Evolutionary conservation across 2,797 vertebrate genomes (phyloP), one percentile per base, ranked within the genome.

Genomic region (Tokudaia muenninki): DNA sequence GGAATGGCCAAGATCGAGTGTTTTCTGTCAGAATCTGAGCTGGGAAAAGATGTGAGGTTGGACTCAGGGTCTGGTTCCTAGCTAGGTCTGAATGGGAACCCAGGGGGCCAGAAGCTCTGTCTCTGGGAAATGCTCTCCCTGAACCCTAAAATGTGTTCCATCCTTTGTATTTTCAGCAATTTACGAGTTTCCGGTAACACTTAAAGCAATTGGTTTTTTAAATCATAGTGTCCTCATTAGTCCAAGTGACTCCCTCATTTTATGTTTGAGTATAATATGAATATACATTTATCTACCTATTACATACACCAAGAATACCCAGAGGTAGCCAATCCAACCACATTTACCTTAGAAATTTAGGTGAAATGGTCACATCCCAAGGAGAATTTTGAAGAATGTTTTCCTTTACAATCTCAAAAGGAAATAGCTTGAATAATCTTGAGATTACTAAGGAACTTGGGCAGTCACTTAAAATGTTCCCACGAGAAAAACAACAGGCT

Each of bases 401-500:
- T 31, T 90, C 88, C 72, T 84, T 94, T 95, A 72, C 47, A 84
- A 80, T 61, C 78, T 91, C 65, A 88, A 90, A 93, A 92, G 86
- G 34, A 93, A 94, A 96, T 55, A 61, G 65, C 72, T 63, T 57
- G 19, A 83, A 78, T 47, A 87, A 4, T 90, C 72, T 81, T 86
- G 70, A 11, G 70, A 88, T 91, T 87, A 65, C 57, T 86, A 92
- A 92, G 80, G 67, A 90, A 96, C 94, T 90, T 52, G 84, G 77
- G 0, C 70, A 72, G 65, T 74, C 37, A 14, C 70, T 91, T 93
- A 81, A 96, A 94, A 50, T 79, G 41, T 92, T 81, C 92, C 83
- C 55, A 11, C n/a, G 47, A 87, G 92, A 90, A 96, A 96, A 90
- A 75, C 7, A 80, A 14, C 12, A 78, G n/a, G 61, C 80, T 83